Conservation (phyloP, 1,140 invertebrate genomes). For the Wasmannia auropunctata region DNA sequence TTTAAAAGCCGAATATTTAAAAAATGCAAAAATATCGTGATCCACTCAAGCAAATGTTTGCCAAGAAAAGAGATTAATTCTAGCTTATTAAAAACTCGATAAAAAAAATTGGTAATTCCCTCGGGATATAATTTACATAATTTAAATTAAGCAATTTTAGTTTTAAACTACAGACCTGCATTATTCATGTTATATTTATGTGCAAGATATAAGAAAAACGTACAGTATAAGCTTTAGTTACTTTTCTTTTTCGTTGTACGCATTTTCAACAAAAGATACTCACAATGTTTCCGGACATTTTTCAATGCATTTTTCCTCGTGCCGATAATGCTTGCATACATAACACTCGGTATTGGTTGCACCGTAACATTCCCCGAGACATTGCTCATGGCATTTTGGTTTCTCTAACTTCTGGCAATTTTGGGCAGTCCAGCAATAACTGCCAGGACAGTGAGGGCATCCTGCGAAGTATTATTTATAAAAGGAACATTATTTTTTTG, state of each 20-base stretch:
- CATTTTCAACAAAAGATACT: conserved; percentile 54
- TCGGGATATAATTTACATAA: conserved; percentile 9
- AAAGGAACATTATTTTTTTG: not conserved
- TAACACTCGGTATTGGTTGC: conserved; percentile 84
- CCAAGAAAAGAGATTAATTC: not conserved
- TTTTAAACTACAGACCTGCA: not conserved
- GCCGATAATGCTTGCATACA: conserved; percentile 85
- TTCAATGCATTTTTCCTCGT: conserved; percentile 83
- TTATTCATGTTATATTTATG: not conserved
- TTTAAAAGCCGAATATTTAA: not conserved
- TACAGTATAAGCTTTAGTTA: not conserved
- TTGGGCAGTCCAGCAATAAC: conserved; percentile 76
- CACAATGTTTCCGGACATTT: conserved; percentile 85
- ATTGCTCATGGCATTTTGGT: conserved; percentile 86
- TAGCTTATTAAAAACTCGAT: not conserved
- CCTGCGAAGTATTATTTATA: conserved; percentile 60
- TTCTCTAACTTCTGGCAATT: conserved; percentile 73
- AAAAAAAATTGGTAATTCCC: not conserved
- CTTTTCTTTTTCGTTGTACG: not conserved
- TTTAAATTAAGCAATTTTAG: not conserved
- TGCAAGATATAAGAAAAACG: not conserved
- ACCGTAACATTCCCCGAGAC: conserved; percentile 88
- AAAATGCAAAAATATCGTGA: not conserved
- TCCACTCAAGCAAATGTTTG: not conserved
- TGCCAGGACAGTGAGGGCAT: conserved; percentile 75